These are phyloP conservation scores for Homarus americanus DNA, from an alignment of 1,140 invertebrate genomes.

Conservation along the genomic window DNA sequence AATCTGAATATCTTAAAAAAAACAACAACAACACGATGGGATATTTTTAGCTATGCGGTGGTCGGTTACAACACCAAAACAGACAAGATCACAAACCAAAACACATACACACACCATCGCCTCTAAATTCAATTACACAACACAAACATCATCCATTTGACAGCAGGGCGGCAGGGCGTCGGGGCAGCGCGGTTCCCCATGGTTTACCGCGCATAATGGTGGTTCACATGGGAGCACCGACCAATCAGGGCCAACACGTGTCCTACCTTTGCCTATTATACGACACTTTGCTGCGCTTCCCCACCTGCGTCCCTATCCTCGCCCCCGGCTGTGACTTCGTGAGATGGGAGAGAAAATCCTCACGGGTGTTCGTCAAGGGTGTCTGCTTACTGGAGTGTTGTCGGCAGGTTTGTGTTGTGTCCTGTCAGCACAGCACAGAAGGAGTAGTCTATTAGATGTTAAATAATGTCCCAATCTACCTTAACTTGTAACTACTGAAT, in stretches of 20 bases:
- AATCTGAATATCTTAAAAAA: too few species aligned
- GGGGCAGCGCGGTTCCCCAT: slow-evolving; percentile 38
- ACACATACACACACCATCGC: background rate
- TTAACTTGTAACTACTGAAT: too few species aligned
- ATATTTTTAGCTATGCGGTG: too few species aligned
- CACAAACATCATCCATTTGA: slow-evolving; percentile 42
- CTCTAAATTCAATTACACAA: slow-evolving; percentile 50
- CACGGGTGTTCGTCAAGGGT: background rate
- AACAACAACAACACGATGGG: too few species aligned
- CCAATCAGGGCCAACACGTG: slow-evolving; percentile 65
- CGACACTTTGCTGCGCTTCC: slow-evolving; percentile 58
- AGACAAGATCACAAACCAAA: background rate
- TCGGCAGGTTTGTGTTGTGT: too few species aligned
- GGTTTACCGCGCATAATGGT: slow-evolving; percentile 50
- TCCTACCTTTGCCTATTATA: slow-evolving; percentile 56
- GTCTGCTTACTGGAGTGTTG: background rate
- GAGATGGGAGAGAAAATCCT: background rate
- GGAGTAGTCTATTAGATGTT: too few species aligned
- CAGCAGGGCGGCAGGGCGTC: slow-evolving; percentile 4
- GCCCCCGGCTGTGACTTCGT: slow-evolving; percentile 6
- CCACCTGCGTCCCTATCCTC: background rate
- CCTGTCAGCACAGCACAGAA: too few species aligned
- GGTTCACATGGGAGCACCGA: slow-evolving; percentile 25
- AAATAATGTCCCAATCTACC: too few species aligned
- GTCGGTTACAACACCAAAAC: slow-evolving; percentile 27